phyloP scores from a whole-genome alignment of 2,797 vertebrate genomes.

The Premnoplex brunnescens region DNA sequence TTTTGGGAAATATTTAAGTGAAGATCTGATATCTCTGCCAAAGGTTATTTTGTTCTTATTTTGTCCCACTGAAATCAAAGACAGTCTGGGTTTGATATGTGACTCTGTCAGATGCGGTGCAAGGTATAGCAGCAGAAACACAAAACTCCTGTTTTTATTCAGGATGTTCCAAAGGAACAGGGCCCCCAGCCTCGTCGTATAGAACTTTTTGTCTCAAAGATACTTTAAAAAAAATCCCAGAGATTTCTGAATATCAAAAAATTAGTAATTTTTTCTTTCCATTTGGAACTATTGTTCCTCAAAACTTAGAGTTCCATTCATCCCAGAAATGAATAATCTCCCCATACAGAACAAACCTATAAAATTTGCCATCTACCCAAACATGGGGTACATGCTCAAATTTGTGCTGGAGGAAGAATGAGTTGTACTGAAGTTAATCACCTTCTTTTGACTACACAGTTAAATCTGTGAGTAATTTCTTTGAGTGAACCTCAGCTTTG shows the following conservation, averaged over 20 bases:
- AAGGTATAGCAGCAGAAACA: background rate
- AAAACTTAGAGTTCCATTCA: background rate
- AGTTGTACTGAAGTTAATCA: background rate
- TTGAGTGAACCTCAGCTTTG: background rate
- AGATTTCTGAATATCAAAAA: background rate
- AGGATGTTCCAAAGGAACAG: background rate
- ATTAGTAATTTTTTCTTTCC: background rate
- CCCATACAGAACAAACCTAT: background rate
- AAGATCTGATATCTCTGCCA: background rate
- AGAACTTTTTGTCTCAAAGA: background rate
- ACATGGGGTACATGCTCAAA: background rate
- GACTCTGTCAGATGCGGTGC: background rate
- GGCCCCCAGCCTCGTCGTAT: background rate
- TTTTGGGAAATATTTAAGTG: constrained; percentile 7
- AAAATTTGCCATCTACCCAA: background rate
- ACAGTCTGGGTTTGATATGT: background rate
- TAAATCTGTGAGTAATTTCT: background rate
- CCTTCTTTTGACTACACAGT: background rate
- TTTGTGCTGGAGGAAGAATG: background rate
- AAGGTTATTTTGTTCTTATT: background rate
- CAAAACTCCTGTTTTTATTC: background rate
- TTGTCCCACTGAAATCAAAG: background rate
- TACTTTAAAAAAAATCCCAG: background rate
- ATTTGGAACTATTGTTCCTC: background rate
- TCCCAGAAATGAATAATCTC: background rate